Percentiles rank a stretch among this genome's conserved stretches.
Evolutionary conservation across 2,113 vertebrate genomes (phyloP).

Genomic region (Paedocypris sp.): DNA sequence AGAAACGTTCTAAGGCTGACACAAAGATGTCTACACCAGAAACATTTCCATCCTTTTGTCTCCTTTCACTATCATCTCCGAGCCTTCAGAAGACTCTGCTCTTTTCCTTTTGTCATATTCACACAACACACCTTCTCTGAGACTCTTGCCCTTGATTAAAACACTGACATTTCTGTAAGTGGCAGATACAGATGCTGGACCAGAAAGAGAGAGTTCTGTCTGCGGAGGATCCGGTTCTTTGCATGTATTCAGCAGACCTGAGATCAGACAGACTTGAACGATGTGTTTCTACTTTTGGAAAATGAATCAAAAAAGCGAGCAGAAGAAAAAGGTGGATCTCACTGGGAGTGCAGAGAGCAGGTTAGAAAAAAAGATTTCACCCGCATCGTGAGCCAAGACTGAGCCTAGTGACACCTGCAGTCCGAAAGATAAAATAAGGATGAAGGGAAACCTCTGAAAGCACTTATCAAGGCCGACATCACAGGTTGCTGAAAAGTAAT

Average conservation of each 20-base stretch:
- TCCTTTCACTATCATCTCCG: background rate
- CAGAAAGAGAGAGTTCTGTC: slow-evolving; percentile 40
- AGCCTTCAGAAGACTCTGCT: slow-evolving; percentile 1
- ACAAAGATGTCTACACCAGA: background rate
- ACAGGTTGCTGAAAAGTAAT: background rate
- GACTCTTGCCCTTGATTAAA: slow-evolving; percentile 45
- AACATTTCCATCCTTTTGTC: background rate
- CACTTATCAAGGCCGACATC: slow-evolving; percentile 14
- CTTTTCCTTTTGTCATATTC: slow-evolving; percentile 13
- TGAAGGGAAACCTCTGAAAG: background rate
- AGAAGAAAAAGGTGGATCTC: background rate
- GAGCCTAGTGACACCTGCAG: background rate
- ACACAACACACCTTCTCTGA: slow-evolving; percentile 17
- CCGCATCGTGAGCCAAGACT: background rate
- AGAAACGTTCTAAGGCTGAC: background rate
- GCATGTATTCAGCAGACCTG: background rate
- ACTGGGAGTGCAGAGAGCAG: background rate
- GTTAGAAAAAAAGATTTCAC: slow-evolving; percentile 9
- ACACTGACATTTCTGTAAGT: slow-evolving; percentile 51
- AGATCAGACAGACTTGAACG: background rate
- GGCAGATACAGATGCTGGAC: slow-evolving; percentile 33
- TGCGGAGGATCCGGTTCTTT: background rate
- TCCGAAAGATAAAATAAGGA: slow-evolving; percentile 6
- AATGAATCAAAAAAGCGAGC: too few relatives aligned
- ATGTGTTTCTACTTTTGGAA: background rate